Evolutionary conservation across 2,113 vertebrate genomes (phyloP).

Genomic region (Willisornis vidua): DNA sequence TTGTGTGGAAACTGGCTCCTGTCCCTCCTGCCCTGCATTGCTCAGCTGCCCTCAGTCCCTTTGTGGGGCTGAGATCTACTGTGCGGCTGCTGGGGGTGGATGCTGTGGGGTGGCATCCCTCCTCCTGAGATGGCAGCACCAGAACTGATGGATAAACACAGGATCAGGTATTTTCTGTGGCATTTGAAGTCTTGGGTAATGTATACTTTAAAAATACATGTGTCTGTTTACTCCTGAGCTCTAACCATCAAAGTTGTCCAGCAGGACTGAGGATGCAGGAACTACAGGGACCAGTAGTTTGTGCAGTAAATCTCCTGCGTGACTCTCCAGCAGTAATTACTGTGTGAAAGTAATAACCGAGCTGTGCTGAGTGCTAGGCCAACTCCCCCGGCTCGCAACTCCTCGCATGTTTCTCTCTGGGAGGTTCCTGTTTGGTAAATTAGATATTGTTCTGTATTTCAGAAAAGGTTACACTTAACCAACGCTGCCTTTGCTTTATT

Average conservation of each 20-base stretch:
- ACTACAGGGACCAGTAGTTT: constrained; percentile 17
- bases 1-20: accelerated
- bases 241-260: neutral
- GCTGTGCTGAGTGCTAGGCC: neutral
- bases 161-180: neutral
- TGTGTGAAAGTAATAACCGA: constrained; percentile 67
- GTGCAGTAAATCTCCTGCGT: constrained; percentile 62
- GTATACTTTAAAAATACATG: neutral
- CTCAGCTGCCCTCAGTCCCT: neutral
- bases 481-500: constrained; percentile 57
- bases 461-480: constrained; percentile 65
- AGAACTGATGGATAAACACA: neutral
- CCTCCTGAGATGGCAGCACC: neutral
- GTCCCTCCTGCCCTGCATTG: neutral
- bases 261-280: constrained; percentile 31
- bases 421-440: constrained; percentile 69
- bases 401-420: constrained; percentile 47
- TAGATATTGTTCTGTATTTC: constrained; percentile 65
- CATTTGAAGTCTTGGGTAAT: accelerated
- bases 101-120: neutral
- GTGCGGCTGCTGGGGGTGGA: accelerated
- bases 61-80: neutral
- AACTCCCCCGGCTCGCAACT: constrained; percentile 52
- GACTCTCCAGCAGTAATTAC: constrained; percentile 68
- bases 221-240: neutral